These are phyloP conservation scores for Neosalanx taihuensis DNA, from an alignment of 2,797 vertebrate species.

Conservation along the genomic window DNA sequence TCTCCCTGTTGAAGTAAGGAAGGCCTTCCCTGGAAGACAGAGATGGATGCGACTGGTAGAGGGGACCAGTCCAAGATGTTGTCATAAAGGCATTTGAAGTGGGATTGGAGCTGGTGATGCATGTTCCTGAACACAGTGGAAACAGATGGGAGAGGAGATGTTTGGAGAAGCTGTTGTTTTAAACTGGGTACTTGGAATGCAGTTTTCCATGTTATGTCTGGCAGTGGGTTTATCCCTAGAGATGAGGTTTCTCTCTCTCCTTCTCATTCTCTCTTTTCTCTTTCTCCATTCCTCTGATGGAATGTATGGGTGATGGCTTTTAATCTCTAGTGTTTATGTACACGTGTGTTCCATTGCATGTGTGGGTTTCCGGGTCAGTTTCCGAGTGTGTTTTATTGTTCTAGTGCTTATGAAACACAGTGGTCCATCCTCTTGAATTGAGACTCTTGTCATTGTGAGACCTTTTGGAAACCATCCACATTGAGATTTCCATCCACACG, in stretches of 20 bases:
- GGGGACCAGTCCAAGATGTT: too few species aligned
- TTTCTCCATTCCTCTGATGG: too few species aligned
- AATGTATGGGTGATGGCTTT: conserved; percentile 1
- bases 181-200: conserved; percentile 9
- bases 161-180: conserved; percentile 36
- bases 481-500: too few species aligned
- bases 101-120: background rate
- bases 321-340: background rate
- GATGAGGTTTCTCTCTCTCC: conserved; percentile 3
- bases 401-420: background rate
- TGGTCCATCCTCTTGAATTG: background rate
- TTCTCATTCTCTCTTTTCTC: background rate
- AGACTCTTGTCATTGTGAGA: too few species aligned
- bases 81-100: background rate
- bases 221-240: conserved; percentile 1
- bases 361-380: background rate
- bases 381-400: background rate
- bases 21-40: too few species aligned
- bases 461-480: too few species aligned
- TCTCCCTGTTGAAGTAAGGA: too few species aligned
- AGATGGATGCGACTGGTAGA: too few species aligned
- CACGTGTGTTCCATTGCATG: background rate
- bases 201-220: background rate
- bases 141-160: conserved; percentile 36
- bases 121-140: conserved; percentile 19